Conservation (phyloP, 1,140 invertebrate genomes). For the Drosophila insularis region DNA sequence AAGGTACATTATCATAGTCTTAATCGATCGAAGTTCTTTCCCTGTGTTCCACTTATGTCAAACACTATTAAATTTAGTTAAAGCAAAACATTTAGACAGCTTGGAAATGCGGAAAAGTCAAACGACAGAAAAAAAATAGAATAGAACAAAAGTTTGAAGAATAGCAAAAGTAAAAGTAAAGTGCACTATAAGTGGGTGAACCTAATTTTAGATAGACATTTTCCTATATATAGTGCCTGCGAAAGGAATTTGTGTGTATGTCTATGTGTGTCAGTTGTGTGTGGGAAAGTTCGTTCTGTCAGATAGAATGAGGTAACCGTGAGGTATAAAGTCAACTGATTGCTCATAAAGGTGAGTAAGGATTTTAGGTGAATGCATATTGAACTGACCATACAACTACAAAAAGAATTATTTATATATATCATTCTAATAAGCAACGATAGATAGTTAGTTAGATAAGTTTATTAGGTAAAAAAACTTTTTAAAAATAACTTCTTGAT, state of each 20-base stretch:
- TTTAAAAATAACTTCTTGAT: no score
- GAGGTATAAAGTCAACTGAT: not conserved
- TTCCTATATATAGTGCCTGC: constrained; percentile 43
- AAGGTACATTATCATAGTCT: constrained; percentile 18
- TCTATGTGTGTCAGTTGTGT: not conserved
- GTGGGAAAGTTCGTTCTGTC: not conserved
- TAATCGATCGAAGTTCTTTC: constrained; percentile 30
- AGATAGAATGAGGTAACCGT: constrained; percentile 1
- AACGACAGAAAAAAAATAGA: not conserved
- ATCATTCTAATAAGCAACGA: no score
- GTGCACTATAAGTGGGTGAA: constrained; percentile 64
- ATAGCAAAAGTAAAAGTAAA: constrained; percentile 53
- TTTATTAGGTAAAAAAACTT: no score
- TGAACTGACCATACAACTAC: not conserved
- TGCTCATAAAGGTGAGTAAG: not conserved
- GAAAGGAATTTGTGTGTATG: constrained; percentile 8
- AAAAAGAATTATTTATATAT: not conserved
- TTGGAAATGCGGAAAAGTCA: constrained; percentile 17
- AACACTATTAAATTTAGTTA: constrained; percentile 47
- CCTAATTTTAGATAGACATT: constrained; percentile 57
- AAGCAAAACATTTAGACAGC: constrained; percentile 49
- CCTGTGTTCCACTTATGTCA: constrained; percentile 52
- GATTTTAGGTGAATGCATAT: not conserved
- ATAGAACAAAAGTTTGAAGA: constrained; percentile 57
- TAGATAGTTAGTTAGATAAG: no score